Evolutionary conservation across 2,113 vertebrate species (phyloP), one percentile per base, ranked within the genome.

Genomic region (Rhegmatorhina hoffmannsi): DNA sequence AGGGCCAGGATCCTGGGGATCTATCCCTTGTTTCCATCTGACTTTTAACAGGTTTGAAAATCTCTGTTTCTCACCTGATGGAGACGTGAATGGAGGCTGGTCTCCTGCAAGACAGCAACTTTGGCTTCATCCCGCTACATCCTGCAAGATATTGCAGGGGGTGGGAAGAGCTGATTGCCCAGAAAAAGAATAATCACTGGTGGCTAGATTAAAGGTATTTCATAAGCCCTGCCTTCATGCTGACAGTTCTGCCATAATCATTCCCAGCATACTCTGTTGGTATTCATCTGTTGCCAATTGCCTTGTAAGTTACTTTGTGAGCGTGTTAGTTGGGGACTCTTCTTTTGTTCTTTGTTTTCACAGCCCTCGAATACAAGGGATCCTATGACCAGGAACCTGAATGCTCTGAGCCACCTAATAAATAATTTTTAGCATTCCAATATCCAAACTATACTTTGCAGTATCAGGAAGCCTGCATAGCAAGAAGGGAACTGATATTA

Each of bases 231-330:
- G 81, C 89, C 58, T 95, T 95, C 77, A 87, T 73, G 77, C 84
- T 94, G 94, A 94, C 69, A 78, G 77, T 79, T 92, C 77, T 84
- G 81, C 77, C 92, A 85, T 89, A 95, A 92, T 95, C 95, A 89
- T 85, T 95, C 89, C 91, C 95, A 96, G 92, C 80, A n/a, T 59
- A 93, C 40, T 91, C 82, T 80, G 59, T 78, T 40, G 0, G 44
- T 60, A 52, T 91, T 97, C 84, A 93, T 95, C 94, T 95, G 94
- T 92, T 94, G 95, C 92, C 96, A 97, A 89, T 84, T 93, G 92
- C 84, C 92, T 95, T 68, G 80, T 91, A 96, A 96, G 95, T 94
- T 84, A 95, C 83, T 93, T 90, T 67, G 76, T 63, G 83, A 93
- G 83, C 0, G 0, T 75, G 86, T 89, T 87, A 81, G 91, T 47